phyloP scores from a whole-genome alignment of 2,888 invertebrate genomes.

The Rotaria macrura region DNA sequence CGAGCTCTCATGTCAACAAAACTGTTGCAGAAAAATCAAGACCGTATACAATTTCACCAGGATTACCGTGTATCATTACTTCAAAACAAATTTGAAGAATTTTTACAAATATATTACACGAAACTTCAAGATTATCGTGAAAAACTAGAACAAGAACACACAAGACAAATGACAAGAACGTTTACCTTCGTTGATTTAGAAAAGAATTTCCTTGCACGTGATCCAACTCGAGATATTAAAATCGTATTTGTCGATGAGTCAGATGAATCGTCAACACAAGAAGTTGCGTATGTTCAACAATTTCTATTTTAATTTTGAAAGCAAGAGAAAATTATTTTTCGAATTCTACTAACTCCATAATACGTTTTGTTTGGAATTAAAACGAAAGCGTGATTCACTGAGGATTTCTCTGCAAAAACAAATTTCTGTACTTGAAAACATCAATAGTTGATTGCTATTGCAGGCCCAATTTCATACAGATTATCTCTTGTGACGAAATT shows the following conservation, averaged over 20 bases:
- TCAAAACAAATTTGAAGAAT: not conserved
- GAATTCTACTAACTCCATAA: too few relatives aligned
- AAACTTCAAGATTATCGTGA: not conserved
- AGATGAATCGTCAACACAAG: not conserved
- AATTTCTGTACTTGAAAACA: too few relatives aligned
- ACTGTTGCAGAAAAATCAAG: not conserved
- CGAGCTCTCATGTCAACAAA: not conserved
- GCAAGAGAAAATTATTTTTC: too few relatives aligned
- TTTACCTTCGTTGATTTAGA: not conserved
- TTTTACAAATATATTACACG: not conserved
- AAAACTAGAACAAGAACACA: not conserved
- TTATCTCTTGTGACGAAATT: too few relatives aligned
- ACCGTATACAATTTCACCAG: not conserved
- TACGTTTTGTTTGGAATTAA: too few relatives aligned
- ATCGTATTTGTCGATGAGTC: not conserved
- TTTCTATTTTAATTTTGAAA: too few relatives aligned
- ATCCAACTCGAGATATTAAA: conserved; percentile 10
- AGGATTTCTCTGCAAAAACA: too few relatives aligned
- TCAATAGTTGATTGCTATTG: too few relatives aligned
- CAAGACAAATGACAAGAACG: not conserved
- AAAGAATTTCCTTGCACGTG: not conserved
- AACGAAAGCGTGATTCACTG: too few relatives aligned
- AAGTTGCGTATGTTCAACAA: not conserved
- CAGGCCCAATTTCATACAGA: too few relatives aligned
- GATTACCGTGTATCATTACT: not conserved